Conservation (phyloP, 1,140 invertebrate genomes). For the Alviniconcha marisindica region DNA sequence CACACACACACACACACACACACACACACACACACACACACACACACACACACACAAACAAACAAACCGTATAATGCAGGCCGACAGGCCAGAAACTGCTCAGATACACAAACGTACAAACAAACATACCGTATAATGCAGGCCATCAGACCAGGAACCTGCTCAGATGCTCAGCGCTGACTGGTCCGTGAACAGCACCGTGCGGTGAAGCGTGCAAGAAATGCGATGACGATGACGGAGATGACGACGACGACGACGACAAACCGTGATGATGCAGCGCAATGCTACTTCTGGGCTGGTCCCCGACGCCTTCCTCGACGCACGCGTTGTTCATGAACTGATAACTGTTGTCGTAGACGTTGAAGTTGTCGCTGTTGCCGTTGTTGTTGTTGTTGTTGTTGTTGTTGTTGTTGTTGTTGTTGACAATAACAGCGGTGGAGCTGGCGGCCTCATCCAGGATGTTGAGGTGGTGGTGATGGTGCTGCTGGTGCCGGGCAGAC, state of each 20-base stretch:
- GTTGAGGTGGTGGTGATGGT: conserved; percentile 17
- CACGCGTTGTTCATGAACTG: neutral
- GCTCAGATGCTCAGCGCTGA: neutral
- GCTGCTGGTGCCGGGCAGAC: neutral
- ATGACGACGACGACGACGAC: conserved; percentile 1
- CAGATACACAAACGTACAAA: too few relatives aligned
- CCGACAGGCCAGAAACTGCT: neutral
- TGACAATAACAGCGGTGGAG: neutral
- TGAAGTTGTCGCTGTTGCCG: neutral
- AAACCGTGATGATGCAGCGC: neutral
- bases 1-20: too few relatives aligned
- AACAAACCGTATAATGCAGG: neutral
- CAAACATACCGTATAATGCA: conserved; percentile 10
- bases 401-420: neutral
- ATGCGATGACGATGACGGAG: neutral
- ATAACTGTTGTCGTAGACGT: neutral
- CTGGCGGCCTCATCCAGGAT: neutral
- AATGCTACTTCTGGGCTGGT: neutral
- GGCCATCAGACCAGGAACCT: neutral
- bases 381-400: too few relatives aligned
- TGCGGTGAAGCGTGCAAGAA: neutral
- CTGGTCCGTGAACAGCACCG: neutral
- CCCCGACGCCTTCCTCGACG: neutral
- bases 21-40: too few relatives aligned
- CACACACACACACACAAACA: neutral